Evolutionary conservation across 2,113 vertebrate genomes (phyloP), one percentile per base, ranked within the genome.

Genomic region (Myotis lucifugus): DNA sequence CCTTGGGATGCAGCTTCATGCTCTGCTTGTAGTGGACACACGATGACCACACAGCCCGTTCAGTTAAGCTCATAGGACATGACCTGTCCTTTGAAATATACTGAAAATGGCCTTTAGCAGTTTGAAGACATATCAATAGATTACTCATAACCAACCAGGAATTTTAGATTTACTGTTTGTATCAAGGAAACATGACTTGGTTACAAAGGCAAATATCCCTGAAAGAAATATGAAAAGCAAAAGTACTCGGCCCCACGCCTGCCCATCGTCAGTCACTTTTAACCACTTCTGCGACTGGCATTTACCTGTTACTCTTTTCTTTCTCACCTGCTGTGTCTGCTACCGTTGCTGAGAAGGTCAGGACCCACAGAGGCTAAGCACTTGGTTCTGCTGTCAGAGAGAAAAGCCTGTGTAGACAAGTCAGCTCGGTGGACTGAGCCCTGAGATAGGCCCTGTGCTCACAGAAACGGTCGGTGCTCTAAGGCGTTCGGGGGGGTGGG

Each of bases 111-210:
- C 1, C 56, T 27, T 94, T 86, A 81, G 87, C 14, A 42, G 14
- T 84, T 87, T 67, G 40, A 6, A 90, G 42, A 72, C 18, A 18
- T 59, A 52, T 73, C 74, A 46, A 59, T 50, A 66, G 52, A 46
- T 76, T 90, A 13, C 19, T 91, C 54, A 50, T 76, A 77, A 91
- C 84, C 85, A 87, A 40, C 46, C 56, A 77, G 85, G 48, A 77
- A 88, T 25, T 82, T 34, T 17, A 27, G 42, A 19, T 54, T 85
- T 91, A 54, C 82, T 82, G 32, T 67, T 59, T 77, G 81, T 89
- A 61, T 72, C 77, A 82, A 82, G 69, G 78, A 83, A 93, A 59
- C 34, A 78, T 19, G 13, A 54, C 64, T 21, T 67, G 25, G 50
- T 70, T 46, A 81, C 15, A 67, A 61, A 93, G 89, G 69, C 70